Evolutionary conservation across 1,140 invertebrate species (phyloP).

Genomic region (Laupala kohalensis): DNA sequence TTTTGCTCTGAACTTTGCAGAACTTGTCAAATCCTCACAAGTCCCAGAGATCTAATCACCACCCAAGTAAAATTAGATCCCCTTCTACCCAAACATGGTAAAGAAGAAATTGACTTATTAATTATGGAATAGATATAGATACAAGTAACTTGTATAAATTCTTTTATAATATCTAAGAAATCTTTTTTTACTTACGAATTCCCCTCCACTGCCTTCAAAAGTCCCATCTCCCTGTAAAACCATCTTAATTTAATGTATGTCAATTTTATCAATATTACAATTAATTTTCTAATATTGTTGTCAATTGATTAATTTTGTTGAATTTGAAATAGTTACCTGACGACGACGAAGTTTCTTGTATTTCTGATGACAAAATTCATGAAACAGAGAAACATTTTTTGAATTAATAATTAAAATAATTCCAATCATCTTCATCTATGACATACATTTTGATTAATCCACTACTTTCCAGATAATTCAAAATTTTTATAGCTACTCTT

Average conservation of each 20-base stretch:
- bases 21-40: too few relatives aligned
- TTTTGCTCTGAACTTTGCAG: too few relatives aligned
- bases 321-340: conserved; percentile 45
- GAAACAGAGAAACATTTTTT: conserved; percentile 23
- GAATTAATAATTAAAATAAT: too few relatives aligned
- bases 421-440: too few relatives aligned
- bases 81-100: too few relatives aligned
- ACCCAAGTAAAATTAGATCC: too few relatives aligned
- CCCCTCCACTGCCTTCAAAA: conserved; percentile 54
- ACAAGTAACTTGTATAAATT: neutral
- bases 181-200: conserved; percentile 40
- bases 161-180: neutral
- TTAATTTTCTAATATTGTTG: neutral
- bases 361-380: conserved; percentile 45
- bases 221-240: conserved; percentile 57
- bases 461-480: too few relatives aligned
- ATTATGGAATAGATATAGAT: too few relatives aligned
- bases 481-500: too few relatives aligned
- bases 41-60: too few relatives aligned
- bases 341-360: conserved; percentile 80
- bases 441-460: too few relatives aligned
- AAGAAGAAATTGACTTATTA: too few relatives aligned
- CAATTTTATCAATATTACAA: conserved; percentile 11
- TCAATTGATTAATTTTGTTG: neutral
- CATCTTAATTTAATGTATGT: neutral